A percentile compares a stretch with the other conserved stretches of the same genome.
Evolutionary conservation across 2,888 invertebrate genomes (phyloP).

Genomic region (Sesia bembeciformis): DNA sequence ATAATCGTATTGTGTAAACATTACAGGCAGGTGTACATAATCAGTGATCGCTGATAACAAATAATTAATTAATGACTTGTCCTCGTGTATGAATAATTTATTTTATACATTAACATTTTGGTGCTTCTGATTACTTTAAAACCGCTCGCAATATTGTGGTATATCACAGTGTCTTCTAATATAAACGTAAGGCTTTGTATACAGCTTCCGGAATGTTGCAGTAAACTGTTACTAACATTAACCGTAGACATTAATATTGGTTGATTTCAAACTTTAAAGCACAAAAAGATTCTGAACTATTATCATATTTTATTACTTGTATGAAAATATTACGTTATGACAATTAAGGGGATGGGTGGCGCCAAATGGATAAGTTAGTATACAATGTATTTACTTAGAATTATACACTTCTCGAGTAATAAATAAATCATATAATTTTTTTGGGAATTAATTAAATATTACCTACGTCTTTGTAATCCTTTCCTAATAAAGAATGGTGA

Average conservation of each 20-base stretch:
- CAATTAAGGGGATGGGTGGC: slow-evolving; percentile 30
- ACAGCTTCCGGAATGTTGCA: slow-evolving; percentile 74
- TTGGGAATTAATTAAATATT: no score
- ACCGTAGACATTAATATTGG: slow-evolving; percentile 26
- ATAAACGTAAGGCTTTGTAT: slow-evolving; percentile 64
- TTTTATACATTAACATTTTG: slow-evolving; percentile 37
- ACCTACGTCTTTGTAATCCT: no score
- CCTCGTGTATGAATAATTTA: slow-evolving; percentile 31
- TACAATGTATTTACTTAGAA: neutral
- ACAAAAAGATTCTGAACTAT: neutral
- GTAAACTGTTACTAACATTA: slow-evolving; percentile 67
- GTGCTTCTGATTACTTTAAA: slow-evolving; percentile 45
- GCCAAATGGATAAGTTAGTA: slow-evolving; percentile 21
- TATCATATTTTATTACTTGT: neutral
- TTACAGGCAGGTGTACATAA: slow-evolving; percentile 38
- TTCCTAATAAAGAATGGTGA: no score
- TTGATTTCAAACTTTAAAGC: neutral
- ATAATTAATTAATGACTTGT: slow-evolving; percentile 9
- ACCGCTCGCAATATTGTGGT: slow-evolving; percentile 59
- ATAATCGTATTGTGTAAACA: slow-evolving; percentile 8
- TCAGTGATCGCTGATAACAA: slow-evolving; percentile 29
- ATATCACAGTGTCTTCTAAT: slow-evolving; percentile 44
- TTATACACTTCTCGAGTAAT: neutral
- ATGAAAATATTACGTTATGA: slow-evolving; percentile 7
- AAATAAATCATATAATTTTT: neutral